Conservation (phyloP, 1,140 invertebrate genomes). For the Aphelenchoides avenae region DNA sequence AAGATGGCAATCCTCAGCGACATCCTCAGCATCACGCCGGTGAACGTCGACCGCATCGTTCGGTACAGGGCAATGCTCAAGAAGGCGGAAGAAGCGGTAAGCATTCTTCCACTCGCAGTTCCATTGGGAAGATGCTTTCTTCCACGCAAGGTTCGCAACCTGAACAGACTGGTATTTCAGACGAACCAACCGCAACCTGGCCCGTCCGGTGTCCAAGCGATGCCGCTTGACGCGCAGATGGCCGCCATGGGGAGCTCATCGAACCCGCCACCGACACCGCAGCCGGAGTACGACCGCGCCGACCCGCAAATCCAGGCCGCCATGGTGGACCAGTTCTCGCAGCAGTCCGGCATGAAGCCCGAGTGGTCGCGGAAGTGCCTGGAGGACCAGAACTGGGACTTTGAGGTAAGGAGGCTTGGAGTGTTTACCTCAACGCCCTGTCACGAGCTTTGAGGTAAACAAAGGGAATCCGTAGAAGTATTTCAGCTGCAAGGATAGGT, state of each 20-base stretch:
- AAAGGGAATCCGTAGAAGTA: too few species aligned
- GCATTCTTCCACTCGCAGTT: constrained; percentile 12
- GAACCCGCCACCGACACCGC: constrained; percentile 7
- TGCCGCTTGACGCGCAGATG: constrained; percentile 1
- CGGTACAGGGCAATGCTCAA: constrained; percentile 35
- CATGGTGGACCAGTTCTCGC: constrained; percentile 39
- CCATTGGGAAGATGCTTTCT: not conserved
- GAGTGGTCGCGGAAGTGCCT: constrained; percentile 40
- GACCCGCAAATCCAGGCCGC: constrained; percentile 12
- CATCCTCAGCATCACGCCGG: constrained; percentile 17
- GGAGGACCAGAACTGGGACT: constrained; percentile 29
- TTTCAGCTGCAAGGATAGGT: too few species aligned
- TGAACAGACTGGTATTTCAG: constrained; percentile 10
- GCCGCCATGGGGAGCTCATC: constrained; percentile 29
- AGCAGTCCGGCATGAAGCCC: constrained; percentile 37
- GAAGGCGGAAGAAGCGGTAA: constrained; percentile 22
- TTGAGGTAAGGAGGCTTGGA: constrained; percentile 16
- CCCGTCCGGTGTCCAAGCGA: constrained; percentile 6
- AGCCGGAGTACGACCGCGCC: constrained; percentile 13
- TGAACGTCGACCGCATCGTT: constrained; percentile 26
- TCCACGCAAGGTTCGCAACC: not conserved
- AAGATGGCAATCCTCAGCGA: constrained; percentile 31
- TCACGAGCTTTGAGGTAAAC: too few species aligned
- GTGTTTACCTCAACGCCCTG: too few species aligned
- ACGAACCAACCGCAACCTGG: not conserved